Conservation (phyloP, 2,888 invertebrate genomes). For the Lathronympha strigana region DNA sequence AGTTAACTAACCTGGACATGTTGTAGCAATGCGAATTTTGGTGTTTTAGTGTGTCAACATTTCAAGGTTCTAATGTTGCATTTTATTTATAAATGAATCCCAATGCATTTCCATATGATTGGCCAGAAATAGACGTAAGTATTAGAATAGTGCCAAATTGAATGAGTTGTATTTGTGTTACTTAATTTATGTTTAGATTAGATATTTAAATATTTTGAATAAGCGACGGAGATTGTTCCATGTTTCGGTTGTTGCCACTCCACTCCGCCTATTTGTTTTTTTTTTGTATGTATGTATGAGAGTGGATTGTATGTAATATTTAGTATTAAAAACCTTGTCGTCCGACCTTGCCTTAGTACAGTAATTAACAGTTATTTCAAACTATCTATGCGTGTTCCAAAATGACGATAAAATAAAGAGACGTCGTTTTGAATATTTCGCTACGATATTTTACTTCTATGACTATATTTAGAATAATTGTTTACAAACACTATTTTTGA, state of each 20-base stretch:
- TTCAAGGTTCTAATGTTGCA: constrained; percentile 23
- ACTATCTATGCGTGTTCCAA: not conserved
- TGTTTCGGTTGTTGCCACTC: constrained; percentile 62
- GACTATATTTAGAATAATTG: constrained; percentile 28
- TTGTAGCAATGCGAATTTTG: not conserved
- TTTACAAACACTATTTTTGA: constrained; percentile 40
- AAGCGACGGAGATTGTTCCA: constrained; percentile 60
- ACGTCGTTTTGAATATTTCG: not conserved
- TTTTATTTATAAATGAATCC: constrained; percentile 39
- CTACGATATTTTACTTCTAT: constrained; percentile 5
- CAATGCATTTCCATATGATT: constrained; percentile 53
- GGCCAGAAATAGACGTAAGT: constrained; percentile 52
- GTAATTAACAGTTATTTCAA: constrained; percentile 30
- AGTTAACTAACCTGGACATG: not conserved
- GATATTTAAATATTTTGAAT: constrained; percentile 46
- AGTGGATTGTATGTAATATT: constrained; percentile 41
- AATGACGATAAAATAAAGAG: not conserved
- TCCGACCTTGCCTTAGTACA: constrained; percentile 52
- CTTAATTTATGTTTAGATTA: constrained; percentile 75
- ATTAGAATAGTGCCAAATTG: constrained; percentile 80
- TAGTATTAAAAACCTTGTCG: constrained; percentile 40
- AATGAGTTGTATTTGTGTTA: constrained; percentile 64
- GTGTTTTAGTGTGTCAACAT: constrained; percentile 9
- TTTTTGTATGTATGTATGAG: constrained; percentile 46
- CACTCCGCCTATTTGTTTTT: constrained; percentile 70